Evolutionary conservation across 1,140 invertebrate genomes (phyloP), one percentile per base, ranked within the genome.

Genomic region (Pachyrhynchus sulphureomaculatus): DNA sequence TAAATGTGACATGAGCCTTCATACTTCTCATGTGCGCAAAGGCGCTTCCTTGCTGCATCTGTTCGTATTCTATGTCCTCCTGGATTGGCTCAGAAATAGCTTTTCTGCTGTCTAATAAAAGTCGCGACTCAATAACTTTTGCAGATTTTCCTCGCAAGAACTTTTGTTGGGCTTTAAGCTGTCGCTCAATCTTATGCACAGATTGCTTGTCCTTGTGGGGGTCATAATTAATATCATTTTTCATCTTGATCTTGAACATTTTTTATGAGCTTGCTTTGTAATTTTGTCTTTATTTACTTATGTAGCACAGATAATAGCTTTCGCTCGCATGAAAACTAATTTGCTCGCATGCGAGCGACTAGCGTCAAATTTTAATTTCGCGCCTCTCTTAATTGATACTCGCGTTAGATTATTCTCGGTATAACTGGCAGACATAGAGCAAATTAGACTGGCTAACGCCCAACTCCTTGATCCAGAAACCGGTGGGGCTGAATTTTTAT

Each of bases 381-480:
- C 86, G 66, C 84, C 81, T 29, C 83, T 82, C 59, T 87, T 82
- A 45, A 85, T 82, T 66, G 83, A 85, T 67, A 88, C 78, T 62
- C 79, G 81, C 12, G 81, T 68, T 5, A 90, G 76, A 69, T 90
- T 87, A 62, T 82, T 78, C 45, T 82, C 79, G 15, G 81, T 82
- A 64, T 89, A 89, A 48, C 62, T 65, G 5, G 57, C 56, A 65
- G 23, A 71, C 49, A 41, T 68, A 73, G 41, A 61, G 70, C 36
- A 75, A 70, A 58, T 71, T 63, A 66, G 82, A 87, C 66, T 83
- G 81, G 48, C 82, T 77, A 51, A 87, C 74, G 2, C 82, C 85
- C 60, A 85, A 79, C 69, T 89, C 87, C 69, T 90, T 87, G 1
- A 83, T 82, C 86, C 85, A 89, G 5, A 89, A 89, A n/a, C n/a